Conservation (phyloP, 2,797 vertebrate genomes). For the Peromyscus attwateri region DNA sequence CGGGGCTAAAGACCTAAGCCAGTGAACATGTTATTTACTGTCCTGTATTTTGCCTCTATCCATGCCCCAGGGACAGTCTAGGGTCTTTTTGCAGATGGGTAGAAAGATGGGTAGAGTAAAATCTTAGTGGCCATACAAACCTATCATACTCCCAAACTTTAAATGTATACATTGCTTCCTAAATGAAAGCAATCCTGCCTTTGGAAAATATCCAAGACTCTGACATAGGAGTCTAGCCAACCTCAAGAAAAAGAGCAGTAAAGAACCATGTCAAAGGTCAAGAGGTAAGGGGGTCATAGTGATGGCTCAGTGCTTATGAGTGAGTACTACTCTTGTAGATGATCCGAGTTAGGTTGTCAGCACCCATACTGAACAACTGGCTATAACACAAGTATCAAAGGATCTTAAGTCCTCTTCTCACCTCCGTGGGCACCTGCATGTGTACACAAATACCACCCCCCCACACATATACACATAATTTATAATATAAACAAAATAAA, state of each 20-base stretch:
- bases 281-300: background rate
- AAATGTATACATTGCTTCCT: background rate
- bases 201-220: background rate
- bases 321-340: background rate
- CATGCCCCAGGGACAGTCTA: background rate
- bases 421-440: background rate
- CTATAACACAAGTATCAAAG: background rate
- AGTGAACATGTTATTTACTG: background rate
- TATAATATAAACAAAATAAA: background rate
- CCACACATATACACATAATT: background rate
- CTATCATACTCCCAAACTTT: background rate
- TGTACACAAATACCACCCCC: too few species aligned
- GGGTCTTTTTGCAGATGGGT: background rate
- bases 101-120: too few species aligned
- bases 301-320: background rate
- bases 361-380: background rate
- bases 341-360: background rate
- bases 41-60: background rate
- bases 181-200: background rate
- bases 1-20: background rate
- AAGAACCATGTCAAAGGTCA: background rate
- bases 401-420: background rate
- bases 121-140: background rate
- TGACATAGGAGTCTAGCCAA: background rate
- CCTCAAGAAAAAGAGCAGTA: background rate